Base-by-base conservation (phyloP, 2,888 invertebrate species). In the Coelinius sp. region DNA sequence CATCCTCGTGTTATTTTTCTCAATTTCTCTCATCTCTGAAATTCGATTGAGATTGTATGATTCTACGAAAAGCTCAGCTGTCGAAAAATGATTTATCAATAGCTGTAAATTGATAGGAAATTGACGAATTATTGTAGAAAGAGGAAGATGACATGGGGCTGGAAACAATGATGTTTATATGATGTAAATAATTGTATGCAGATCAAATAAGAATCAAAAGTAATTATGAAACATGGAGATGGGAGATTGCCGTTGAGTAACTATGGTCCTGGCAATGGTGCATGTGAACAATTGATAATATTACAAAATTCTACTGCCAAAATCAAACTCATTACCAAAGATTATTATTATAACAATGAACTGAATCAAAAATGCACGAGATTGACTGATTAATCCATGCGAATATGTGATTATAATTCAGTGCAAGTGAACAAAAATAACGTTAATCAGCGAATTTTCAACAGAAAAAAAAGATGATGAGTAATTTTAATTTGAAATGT, bases 201-300 rank as follows among this genome's bases (percentile, higher is more conserved):
- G 81, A 81, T 80, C 75, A 79, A 14, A 80, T 71, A 71, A 76
- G 72, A 79, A 79, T 81, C 75, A 78, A 76, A 76, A 75, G 70
- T 74, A 68, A 78, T 75, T 73, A 75, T 74, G 68, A 78, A 78
- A 8, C 68, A 52, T 38, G n/a, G 4, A 52, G 76, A 73, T 31
- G 35, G n/a, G 59, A 20, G 17, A 59, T 56, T 27, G 25, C 25
- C 22, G 59, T 35, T 59, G 59, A 59, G 31, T 35, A 53, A 67
- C 31, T n/a, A 84, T 83, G 84, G 84, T 86, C 85, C 84, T 80
- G 84, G 82, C 83, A 79, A 82, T 77, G 86, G 85, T 84, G 87
- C 87, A 87, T 86, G 85, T 83, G 82, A 82, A 80, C 80, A 69
- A 78, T 71, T 59, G 76, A 78, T 66, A 74, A 73, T 63, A 63